Evolutionary conservation across 35 echinoderm and acorn worm genomes (phyloP), one percentile per base, ranked within the genome.

Genomic region (Ophioderma brevispina): DNA sequence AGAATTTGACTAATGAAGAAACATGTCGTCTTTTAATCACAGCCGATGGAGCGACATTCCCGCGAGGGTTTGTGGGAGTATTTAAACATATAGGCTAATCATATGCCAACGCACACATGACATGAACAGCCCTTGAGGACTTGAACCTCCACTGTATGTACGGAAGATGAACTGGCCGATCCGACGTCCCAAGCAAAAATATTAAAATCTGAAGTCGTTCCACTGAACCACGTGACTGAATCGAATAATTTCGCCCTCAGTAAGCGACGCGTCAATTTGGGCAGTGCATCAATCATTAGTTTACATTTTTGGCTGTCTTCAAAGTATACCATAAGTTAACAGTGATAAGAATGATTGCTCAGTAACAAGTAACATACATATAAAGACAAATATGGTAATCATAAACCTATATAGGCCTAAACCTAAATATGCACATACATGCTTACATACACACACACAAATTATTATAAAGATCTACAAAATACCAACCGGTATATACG

Each of bases 31-130:
- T 30, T 70, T 25, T 70, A 70, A 70, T 70, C 59, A 70, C 10
- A 70, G 15, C 17, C 59, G 17, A 70, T 70, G 59, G 59, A 70
- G 59, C 59, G 41, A 70, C 23, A 70, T 70, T 30, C 59, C 59
- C 59, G 59, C 28, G 28, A 30, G 59, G 59, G 15, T 13, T 70
- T 70, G 6, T 70, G 59, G 59, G 59, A 70, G 59, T 70, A 8
- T 70, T 70, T 6, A 70, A 70, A 70, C 59, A 70, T 70, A 70
- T 70, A 70, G 59, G 59, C 59, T 70, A 70, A 70, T 70, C 59
- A 70, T 70, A 70, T 70, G 59, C 59, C 59, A 70, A 25, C 59
- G 28, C 59, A 30, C 28, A 70, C 59, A 70, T 70, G 59, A 15
- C 59, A 30, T 70, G 28, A 30, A 70, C 59, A 25, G 28, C 59